Evolutionary conservation across 2,888 invertebrate genomes (phyloP).

Genomic region (Balanococcus diminutus): DNA sequence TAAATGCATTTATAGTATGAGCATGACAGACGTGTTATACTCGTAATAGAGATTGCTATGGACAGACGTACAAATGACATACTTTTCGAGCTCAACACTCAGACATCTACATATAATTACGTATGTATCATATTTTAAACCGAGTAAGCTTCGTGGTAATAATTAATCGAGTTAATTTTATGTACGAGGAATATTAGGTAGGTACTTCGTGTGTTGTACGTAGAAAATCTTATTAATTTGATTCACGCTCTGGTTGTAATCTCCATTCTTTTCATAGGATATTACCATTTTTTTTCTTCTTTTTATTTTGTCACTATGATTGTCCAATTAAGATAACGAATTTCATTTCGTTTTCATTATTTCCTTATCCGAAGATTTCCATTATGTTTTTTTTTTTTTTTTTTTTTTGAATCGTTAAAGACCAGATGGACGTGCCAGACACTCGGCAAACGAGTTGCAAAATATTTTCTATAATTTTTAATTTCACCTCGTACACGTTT

Average conservation of each 20-base stretch:
- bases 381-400: too few relatives aligned
- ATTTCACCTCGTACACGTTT: background rate
- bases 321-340: background rate
- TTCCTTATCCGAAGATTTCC: background rate
- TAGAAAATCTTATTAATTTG: slow-evolving; percentile 6
- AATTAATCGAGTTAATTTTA: slow-evolving; percentile 31
- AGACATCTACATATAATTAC: too few relatives aligned
- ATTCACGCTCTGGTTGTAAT: slow-evolving; percentile 31
- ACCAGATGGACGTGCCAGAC: background rate
- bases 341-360: background rate
- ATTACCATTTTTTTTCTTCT: background rate
- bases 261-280: background rate
- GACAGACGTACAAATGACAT: background rate
- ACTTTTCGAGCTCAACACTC: background rate
- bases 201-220: background rate
- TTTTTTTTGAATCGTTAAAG: background rate
- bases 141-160: background rate
- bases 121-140: background rate
- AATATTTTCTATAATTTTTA: background rate
- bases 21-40: background rate
- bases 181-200: background rate
- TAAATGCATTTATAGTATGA: slow-evolving; percentile 8
- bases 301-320: background rate
- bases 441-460: background rate
- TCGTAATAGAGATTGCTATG: background rate